Evolutionary conservation across 2,113 vertebrate species (phyloP).

Genomic region (Tetrax tetrax): DNA sequence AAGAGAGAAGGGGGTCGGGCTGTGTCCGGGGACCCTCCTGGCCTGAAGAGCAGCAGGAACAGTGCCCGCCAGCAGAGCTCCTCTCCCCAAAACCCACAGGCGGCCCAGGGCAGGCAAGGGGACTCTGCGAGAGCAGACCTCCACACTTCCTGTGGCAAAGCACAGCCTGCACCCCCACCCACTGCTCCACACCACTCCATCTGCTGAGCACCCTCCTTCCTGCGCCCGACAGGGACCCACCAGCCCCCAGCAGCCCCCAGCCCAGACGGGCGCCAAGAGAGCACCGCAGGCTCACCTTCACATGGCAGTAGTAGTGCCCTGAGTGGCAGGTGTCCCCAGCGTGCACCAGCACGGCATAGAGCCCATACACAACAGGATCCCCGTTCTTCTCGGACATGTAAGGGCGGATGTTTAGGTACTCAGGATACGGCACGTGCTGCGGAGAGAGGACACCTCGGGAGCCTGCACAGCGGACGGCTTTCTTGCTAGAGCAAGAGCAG

Average conservation of each 20-base stretch:
- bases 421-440: slow-evolving; percentile 92
- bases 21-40: neutral
- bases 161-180: neutral
- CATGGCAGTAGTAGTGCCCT: slow-evolving; percentile 96
- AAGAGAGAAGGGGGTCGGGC: accelerated
- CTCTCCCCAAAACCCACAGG: neutral
- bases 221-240: neutral
- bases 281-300: slow-evolving; percentile 80
- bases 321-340: slow-evolving; percentile 94
- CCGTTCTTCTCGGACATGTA: slow-evolving; percentile 92
- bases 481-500: neutral
- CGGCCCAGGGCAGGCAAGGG: neutral
- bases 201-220: neutral
- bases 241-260: neutral
- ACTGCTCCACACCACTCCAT: neutral
- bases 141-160: accelerated
- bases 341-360: slow-evolving; percentile 95
- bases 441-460: neutral
- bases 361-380: slow-evolving; percentile 85
- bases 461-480: neutral
- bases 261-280: neutral
- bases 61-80: accelerated
- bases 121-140: neutral
- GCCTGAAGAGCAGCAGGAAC: neutral
- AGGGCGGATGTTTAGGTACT: slow-evolving; percentile 90